Evolutionary conservation across 2,797 vertebrate species (phyloP).

Genomic region (Microctenopoma lineatum): DNA sequence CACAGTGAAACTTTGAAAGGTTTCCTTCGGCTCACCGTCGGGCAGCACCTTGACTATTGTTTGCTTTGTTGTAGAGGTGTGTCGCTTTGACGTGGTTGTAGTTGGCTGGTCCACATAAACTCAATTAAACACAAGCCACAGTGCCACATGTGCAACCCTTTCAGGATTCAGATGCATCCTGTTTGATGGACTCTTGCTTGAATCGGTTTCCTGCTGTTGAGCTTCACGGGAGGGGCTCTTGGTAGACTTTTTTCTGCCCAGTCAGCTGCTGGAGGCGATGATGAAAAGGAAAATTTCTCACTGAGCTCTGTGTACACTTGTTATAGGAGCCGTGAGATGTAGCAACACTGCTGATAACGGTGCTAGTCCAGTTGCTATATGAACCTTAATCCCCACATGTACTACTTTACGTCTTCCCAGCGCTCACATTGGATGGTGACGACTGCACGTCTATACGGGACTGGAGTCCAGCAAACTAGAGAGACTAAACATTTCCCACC

Average conservation of each 20-base stretch:
- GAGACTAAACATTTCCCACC: conserved; percentile 24
- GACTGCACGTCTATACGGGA: conserved; percentile 6
- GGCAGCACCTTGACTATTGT: not conserved
- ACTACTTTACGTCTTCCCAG: not conserved
- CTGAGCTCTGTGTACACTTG: conserved; percentile 14
- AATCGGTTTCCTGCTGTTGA: not conserved
- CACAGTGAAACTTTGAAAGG: not conserved
- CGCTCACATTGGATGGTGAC: not conserved
- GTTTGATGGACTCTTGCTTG: not conserved
- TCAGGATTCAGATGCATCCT: not conserved
- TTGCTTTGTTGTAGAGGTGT: not conserved
- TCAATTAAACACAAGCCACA: not conserved
- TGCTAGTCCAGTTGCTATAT: conserved; percentile 3
- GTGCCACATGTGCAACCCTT: too few species aligned
- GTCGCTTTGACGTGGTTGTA: not conserved
- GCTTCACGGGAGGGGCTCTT: too few species aligned
- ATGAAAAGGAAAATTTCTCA: conserved; percentile 29
- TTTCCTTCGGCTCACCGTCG: not conserved
- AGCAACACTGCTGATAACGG: not conserved
- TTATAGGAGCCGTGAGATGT: not conserved
- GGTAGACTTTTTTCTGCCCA: not conserved
- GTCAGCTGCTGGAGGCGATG: conserved; percentile 40
- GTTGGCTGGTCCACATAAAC: not conserved
- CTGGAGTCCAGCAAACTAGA: conserved; percentile 22
- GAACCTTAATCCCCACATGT: not conserved